phyloP scores from a whole-genome alignment of 1,140 invertebrate species.

The Cydia fagiglandana region DNA sequence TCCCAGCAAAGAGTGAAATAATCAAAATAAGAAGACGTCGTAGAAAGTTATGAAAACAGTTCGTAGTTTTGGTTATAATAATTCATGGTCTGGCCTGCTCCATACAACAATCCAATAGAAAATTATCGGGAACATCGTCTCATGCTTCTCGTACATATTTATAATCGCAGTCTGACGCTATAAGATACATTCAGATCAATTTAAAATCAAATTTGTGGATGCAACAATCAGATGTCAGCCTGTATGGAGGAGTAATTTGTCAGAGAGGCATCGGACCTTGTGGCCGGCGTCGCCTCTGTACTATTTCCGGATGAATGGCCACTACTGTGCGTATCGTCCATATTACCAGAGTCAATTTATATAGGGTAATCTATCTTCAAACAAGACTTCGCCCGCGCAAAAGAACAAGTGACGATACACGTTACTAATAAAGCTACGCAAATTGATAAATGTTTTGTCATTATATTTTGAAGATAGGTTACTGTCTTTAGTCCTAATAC shows the following conservation, averaged over 20 bases:
- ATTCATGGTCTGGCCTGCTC: too few relatives aligned
- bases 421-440: too few relatives aligned
- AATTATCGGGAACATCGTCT: too few relatives aligned
- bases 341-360: not conserved
- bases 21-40: too few relatives aligned
- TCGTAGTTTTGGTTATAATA: too few relatives aligned
- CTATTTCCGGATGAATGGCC: slow-evolving; percentile 64
- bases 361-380: not conserved
- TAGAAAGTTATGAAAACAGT: too few relatives aligned
- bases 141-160: too few relatives aligned
- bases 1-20: too few relatives aligned
- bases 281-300: slow-evolving; percentile 14
- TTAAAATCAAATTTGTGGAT: slow-evolving; percentile 6
- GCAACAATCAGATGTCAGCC: slow-evolving; percentile 25
- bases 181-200: not conserved
- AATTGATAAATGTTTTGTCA: too few relatives aligned
- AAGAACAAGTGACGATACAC: not conserved
- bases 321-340: slow-evolving; percentile 2
- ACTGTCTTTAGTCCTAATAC: not conserved
- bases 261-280: slow-evolving; percentile 28
- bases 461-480: not conserved
- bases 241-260: slow-evolving; percentile 21
- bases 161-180: not conserved
- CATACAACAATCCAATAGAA: too few relatives aligned
- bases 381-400: not conserved